Percentiles rank a stretch among this genome's conserved stretches.
Conservation (phyloP, 2,888 invertebrate genomes). For the Agrochola macilenta region DNA sequence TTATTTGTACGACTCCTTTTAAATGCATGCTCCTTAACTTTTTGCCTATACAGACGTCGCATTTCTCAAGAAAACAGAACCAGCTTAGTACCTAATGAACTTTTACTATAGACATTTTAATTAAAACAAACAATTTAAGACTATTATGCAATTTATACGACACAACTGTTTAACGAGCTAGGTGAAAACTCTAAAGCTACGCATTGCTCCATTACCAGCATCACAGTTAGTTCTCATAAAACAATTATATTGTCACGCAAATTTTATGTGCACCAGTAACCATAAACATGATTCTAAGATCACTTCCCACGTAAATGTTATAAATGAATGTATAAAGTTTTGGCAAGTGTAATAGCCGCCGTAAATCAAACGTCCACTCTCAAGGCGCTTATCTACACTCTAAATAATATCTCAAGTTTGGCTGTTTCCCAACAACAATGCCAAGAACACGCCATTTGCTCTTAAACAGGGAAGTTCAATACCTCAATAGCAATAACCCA, state of each 20-base stretch:
- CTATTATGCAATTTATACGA: constrained; percentile 8
- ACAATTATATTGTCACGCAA: constrained; percentile 22
- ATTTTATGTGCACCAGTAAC: constrained; percentile 30
- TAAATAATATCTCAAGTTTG: constrained; percentile 55
- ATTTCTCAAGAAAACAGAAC: constrained; percentile 31
- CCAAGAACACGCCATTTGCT: constrained; percentile 44
- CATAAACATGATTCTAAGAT: constrained; percentile 42
- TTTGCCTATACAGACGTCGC: constrained; percentile 24
- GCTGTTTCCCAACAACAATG: constrained; percentile 50
- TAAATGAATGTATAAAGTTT: constrained; percentile 53
- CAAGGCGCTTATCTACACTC: constrained; percentile 55
- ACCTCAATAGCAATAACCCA: constrained; percentile 27
- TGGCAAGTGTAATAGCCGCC: constrained; percentile 52
- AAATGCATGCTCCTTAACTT: constrained; percentile 27
- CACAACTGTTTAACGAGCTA: constrained; percentile 13
- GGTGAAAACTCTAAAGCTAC: constrained; percentile 20
- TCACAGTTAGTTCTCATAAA: constrained; percentile 27
- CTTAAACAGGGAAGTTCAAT: constrained; percentile 35
- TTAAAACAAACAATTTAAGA: constrained; percentile 32
- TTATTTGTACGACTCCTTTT: constrained; percentile 32
- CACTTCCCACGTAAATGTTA: constrained; percentile 57
- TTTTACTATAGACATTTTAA: constrained; percentile 35
- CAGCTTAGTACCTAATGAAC: constrained; percentile 13
- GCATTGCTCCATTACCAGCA: constrained; percentile 18
- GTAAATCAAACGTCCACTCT: constrained; percentile 57